Percentiles rank a stretch among this genome's conserved stretches.
Evolutionary conservation across 2,888 invertebrate genomes (phyloP).

Genomic region (Serripes groenlandicus): DNA sequence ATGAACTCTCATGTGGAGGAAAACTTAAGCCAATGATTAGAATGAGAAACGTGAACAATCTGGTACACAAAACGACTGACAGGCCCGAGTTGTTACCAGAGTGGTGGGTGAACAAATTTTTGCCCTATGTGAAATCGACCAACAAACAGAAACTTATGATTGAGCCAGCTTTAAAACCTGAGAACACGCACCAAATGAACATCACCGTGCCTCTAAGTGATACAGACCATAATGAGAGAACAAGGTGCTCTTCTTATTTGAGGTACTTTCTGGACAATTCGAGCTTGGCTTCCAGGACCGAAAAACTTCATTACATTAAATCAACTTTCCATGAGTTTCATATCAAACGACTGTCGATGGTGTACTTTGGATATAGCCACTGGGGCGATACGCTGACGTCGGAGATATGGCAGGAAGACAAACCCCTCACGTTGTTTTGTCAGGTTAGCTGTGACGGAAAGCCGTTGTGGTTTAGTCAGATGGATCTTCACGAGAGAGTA

Average conservation of each 20-base stretch:
- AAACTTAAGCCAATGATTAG: slow-evolving; percentile 73
- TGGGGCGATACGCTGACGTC: slow-evolving; percentile 76
- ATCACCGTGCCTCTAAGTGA: slow-evolving; percentile 75
- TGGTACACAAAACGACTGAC: slow-evolving; percentile 69
- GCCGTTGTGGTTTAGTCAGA: slow-evolving; percentile 71
- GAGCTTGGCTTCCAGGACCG: slow-evolving; percentile 72
- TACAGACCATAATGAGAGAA: slow-evolving; percentile 70
- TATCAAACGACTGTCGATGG: slow-evolving; percentile 70
- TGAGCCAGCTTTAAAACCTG: slow-evolving; percentile 46
- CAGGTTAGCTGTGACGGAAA: slow-evolving; percentile 55
- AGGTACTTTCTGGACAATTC: slow-evolving; percentile 76
- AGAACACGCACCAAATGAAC: slow-evolving; percentile 54
- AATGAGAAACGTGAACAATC: slow-evolving; percentile 72
- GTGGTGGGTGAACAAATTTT: slow-evolving; percentile 77
- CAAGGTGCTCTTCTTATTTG: slow-evolving; percentile 76
- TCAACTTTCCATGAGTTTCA: slow-evolving; percentile 73
- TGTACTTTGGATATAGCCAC: slow-evolving; percentile 70
- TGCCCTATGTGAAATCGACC: slow-evolving; percentile 26
- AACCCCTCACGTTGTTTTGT: slow-evolving; percentile 67
- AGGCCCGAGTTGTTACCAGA: slow-evolving; percentile 70
- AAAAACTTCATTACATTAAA: slow-evolving; percentile 68
- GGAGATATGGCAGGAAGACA: slow-evolving; percentile 74
- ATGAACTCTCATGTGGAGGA: slow-evolving; percentile 71
- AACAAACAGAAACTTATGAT: slow-evolving; percentile 41
- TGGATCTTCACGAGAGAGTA: slow-evolving; percentile 70